Evolutionary conservation across 2,113 vertebrate genomes (phyloP).

Genomic region (Sarotherodon lohbergeri): DNA sequence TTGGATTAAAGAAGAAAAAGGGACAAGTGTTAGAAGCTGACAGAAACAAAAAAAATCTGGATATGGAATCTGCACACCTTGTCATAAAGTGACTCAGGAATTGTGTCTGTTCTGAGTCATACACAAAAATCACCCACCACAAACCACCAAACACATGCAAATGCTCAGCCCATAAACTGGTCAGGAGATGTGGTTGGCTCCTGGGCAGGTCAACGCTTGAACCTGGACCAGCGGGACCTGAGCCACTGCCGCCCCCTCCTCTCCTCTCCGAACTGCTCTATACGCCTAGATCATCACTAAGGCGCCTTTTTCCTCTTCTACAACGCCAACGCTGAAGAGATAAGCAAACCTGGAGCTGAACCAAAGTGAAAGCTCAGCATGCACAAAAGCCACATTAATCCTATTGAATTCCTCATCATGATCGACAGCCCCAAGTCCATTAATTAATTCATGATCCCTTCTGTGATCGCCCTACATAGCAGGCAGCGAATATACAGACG

Average conservation of each 20-base stretch:
- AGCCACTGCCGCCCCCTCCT: background rate
- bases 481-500: background rate
- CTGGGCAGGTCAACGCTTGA: background rate
- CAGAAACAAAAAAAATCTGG: background rate
- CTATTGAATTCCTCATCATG: conserved; percentile 39
- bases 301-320: background rate
- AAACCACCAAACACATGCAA: background rate
- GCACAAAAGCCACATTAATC: conserved; percentile 57
- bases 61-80: background rate
- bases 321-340: conserved; percentile 2
- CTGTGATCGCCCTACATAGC: background rate
- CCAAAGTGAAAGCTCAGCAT: conserved; percentile 52
- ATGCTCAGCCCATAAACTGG: background rate
- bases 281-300: background rate
- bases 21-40: background rate
- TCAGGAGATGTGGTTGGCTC: background rate
- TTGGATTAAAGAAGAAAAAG: background rate
- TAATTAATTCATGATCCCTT: conserved; percentile 36
- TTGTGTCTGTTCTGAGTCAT: background rate
- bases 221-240: background rate
- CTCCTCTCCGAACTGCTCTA: background rate
- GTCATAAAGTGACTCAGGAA: background rate
- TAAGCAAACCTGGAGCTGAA: conserved; percentile 47
- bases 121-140: background rate
- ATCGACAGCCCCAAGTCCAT: conserved; percentile 31